These are phyloP conservation scores for Caenorhabditis remanei DNA, from an alignment of 1,140 invertebrate species.

Conservation along the genomic window DNA sequence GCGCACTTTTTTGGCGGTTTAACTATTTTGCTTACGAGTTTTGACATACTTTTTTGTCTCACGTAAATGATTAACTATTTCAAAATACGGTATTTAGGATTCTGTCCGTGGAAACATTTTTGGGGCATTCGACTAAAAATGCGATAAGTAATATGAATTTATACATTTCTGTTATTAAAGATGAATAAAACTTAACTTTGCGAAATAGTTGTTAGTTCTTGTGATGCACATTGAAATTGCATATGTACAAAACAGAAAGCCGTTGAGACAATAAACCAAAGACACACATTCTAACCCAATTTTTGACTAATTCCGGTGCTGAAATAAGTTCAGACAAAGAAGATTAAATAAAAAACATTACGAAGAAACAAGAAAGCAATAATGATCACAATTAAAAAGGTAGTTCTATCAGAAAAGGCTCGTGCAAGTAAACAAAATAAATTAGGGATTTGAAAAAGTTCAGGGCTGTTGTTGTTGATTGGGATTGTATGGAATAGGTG, in stretches of 20 bases:
- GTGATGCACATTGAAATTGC: background rate
- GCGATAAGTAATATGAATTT: no score
- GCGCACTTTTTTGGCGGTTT: no score
- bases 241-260: background rate
- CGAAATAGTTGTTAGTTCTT: background rate
- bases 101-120: no score
- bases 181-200: no score
- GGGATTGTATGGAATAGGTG: slow-evolving; percentile 27
- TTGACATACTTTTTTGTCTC: no score
- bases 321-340: background rate
- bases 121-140: no score
- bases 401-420: background rate
- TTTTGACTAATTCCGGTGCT: background rate
- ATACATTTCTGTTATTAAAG: no score
- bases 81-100: no score
- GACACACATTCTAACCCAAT: slow-evolving; percentile 37
- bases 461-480: slow-evolving; percentile 25
- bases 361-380: background rate
- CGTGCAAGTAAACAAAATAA: background rate
- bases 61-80: no score
- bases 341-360: background rate
- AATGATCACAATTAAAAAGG: background rate
- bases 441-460: background rate
- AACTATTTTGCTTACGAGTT: no score
- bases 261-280: background rate